Base-by-base conservation (phyloP, 2,113 vertebrate genomes). In the Oplegnathus fasciatus region DNA sequence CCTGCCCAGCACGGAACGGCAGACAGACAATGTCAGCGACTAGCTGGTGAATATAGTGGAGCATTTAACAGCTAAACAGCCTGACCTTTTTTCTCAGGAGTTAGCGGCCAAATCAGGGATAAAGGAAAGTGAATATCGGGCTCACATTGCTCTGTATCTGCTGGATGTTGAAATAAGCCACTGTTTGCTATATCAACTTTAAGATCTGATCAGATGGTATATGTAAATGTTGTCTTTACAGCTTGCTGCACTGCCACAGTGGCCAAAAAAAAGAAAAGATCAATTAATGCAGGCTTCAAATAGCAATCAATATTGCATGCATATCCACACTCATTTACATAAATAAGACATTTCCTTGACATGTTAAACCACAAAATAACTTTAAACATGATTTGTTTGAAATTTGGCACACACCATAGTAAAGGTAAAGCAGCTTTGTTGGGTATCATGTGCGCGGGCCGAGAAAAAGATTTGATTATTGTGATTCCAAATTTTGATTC, bases 401-500 rank as follows among this genome's bases (percentile, higher is more conserved):
- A 28, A 67, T 34, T 14, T 75, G 46, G 22, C 18, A n/a, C n/a
- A n/a, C n/a, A n/a, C n/a, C n/a, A 37, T 37, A 4, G 34, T 37
- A 37, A 37, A 37, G 34, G 34, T 4, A 58, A 58, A 78, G 26
- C n/a, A 67, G 58, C 60, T 55, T 24, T 68, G 52, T 54, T 66
- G 42, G 9, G 32, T 22, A 20, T 66, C 28, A 15, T 57, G 13
- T 54, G n/a, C n/a, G n/a, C n/a, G n/a, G n/a, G n/a, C n/a, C n/a
- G n/a, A 77, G 55, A 50, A 79, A 50, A 64, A 58, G 1, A 54
- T 61, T 58, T 67, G 9, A 82, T 44, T 67, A 64, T 55, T 61
- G 7, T 32, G 11, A 65, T 24, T 67, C 5, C 34, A 44, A 60
- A 82, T 62, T 55, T 66, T 66, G 24, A 77, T 44, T 40, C 18